phyloP scores from a whole-genome alignment of 2,888 invertebrate species.

The Hypomecis punctinalis region DNA sequence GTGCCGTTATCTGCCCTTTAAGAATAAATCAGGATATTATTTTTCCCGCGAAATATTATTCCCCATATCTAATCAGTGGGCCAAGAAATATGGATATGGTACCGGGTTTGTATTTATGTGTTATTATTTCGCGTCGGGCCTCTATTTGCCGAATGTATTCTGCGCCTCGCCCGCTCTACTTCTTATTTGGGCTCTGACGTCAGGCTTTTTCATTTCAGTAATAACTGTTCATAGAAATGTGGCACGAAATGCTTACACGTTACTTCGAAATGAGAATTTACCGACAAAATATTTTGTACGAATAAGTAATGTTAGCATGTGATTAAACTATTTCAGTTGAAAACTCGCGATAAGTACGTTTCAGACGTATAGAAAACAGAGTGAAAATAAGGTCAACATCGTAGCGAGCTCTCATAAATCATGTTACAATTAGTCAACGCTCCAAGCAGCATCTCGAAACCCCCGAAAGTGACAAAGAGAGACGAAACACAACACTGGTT shows the following conservation, averaged over 20 bases:
- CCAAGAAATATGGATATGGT: slow-evolving; percentile 71
- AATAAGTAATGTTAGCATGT: slow-evolving; percentile 30
- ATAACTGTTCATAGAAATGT: slow-evolving; percentile 27
- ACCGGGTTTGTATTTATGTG: slow-evolving; percentile 64
- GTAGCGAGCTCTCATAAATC: slow-evolving; percentile 31
- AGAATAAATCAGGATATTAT: slow-evolving; percentile 80
- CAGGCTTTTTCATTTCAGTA: slow-evolving; percentile 29
- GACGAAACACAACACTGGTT: slow-evolving; percentile 44
- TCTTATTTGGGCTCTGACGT: slow-evolving; percentile 35
- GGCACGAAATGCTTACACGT: slow-evolving; percentile 22
- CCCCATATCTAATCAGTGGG: slow-evolving; percentile 79
- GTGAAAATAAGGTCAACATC: background rate
- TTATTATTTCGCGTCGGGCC: slow-evolving; percentile 50
- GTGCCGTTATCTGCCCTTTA: slow-evolving; percentile 72
- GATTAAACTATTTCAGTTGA: slow-evolving; percentile 20
- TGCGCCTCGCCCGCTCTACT: slow-evolving; percentile 22
- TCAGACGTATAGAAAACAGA: background rate
- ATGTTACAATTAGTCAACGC: slow-evolving; percentile 43
- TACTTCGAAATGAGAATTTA: slow-evolving; percentile 17
- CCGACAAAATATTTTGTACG: slow-evolving; percentile 19
- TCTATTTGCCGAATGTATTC: slow-evolving; percentile 22
- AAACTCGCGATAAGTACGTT: slow-evolving; percentile 5
- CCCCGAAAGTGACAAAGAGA: slow-evolving; percentile 66
- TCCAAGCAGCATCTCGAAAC: slow-evolving; percentile 46
- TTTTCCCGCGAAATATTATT: slow-evolving; percentile 75